Conservation (phyloP, 2,113 vertebrate species). For the Apteryx mantelli region DNA sequence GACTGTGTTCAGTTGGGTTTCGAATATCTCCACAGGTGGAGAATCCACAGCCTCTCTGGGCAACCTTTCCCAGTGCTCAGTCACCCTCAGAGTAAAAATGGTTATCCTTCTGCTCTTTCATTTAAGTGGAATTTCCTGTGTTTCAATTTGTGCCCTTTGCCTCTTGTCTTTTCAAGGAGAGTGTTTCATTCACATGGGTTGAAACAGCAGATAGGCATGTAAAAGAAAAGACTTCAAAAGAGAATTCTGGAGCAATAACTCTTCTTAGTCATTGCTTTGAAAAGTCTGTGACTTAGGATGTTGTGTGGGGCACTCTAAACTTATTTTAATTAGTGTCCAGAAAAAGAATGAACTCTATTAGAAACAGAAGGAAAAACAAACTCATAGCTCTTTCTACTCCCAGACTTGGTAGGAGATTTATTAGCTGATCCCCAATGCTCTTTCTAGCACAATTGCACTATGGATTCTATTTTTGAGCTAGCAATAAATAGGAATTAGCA, state of each 20-base stretch:
- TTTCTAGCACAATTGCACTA: background rate
- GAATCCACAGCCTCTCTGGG: background rate
- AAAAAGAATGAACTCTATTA: background rate
- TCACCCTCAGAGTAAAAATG: background rate
- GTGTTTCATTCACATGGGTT: background rate
- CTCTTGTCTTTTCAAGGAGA: background rate
- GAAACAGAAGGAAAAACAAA: background rate
- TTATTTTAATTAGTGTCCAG: background rate
- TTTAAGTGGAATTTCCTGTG: background rate
- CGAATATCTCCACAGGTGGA: background rate
- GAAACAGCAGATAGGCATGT: background rate
- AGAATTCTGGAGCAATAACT: background rate
- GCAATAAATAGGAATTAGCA: background rate
- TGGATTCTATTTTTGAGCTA: background rate
- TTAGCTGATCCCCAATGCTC: background rate
- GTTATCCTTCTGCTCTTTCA: background rate
- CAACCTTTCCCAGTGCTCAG: background rate
- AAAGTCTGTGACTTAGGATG: background rate
- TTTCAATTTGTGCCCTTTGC: background rate
- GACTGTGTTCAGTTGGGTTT: background rate
- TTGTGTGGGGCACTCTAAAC: background rate
- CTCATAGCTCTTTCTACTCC: background rate
- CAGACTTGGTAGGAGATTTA: background rate
- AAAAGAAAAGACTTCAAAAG: background rate
- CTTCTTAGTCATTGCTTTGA: background rate